These are phyloP conservation scores for Ciona savignyi DNA, from an alignment of 23 tunicate species.

Conservation along the genomic window DNA sequence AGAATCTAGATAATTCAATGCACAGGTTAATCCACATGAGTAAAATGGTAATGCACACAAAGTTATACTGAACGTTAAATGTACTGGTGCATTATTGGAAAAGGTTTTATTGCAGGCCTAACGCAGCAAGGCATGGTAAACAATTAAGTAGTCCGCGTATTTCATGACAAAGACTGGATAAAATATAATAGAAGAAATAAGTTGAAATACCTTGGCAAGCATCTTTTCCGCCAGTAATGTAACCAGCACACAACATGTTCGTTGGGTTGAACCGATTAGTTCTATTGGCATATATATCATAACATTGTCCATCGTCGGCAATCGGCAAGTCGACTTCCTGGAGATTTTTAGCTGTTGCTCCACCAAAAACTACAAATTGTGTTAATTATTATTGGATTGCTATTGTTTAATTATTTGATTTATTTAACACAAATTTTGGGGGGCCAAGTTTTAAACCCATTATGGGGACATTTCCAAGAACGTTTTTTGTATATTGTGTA, in stretches of 20 bases:
- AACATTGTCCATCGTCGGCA: constrained; percentile 30
- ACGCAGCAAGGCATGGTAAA: neutral
- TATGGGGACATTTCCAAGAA: too few relatives aligned
- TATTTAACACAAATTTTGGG: too few relatives aligned
- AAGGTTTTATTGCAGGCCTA: neutral
- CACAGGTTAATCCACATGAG: too few relatives aligned
- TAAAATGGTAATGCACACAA: too few relatives aligned
- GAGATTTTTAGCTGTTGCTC: constrained; percentile 25
- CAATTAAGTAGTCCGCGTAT: neutral
- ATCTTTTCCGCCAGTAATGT: constrained; percentile 54
- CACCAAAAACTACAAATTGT: constrained; percentile 21
- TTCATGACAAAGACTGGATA: too few relatives aligned
- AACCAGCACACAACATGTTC: constrained; percentile 81
- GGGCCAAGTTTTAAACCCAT: too few relatives aligned
- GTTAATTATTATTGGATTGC: neutral
- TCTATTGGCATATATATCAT: constrained; percentile 8
- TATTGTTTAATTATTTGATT: neutral
- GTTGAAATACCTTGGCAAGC: constrained; percentile 59
- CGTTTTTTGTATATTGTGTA: too few relatives aligned
- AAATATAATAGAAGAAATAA: too few relatives aligned
- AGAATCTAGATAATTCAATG: too few relatives aligned
- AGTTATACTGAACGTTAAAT: too few relatives aligned
- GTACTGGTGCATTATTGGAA: too few relatives aligned
- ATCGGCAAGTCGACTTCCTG: constrained; percentile 64
- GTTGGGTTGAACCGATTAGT: constrained; percentile 17